Conservation (phyloP, 1,140 invertebrate species). For the Pectinophora gossypiella region DNA sequence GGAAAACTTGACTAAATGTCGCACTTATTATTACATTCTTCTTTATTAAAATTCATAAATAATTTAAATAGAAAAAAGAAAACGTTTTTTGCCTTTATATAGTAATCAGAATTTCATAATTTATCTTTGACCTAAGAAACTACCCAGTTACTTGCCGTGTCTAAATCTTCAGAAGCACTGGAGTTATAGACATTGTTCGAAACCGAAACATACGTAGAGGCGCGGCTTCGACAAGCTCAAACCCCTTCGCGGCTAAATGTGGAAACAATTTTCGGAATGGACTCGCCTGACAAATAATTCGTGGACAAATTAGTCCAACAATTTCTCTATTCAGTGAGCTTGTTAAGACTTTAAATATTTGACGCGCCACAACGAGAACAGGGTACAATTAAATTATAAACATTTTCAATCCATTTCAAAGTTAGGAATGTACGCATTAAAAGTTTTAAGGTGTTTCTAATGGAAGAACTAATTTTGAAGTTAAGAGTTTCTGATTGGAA, state of each 20-base stretch:
- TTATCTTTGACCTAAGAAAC: too few relatives aligned
- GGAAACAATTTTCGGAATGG: slow-evolving; percentile 61
- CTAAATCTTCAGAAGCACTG: slow-evolving; percentile 19
- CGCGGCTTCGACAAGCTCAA: slow-evolving; percentile 20
- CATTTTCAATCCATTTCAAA: not conserved
- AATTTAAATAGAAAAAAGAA: too few relatives aligned
- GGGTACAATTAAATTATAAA: slow-evolving; percentile 16
- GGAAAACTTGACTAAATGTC: too few relatives aligned
- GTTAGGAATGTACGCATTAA: not conserved
- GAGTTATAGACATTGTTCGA: slow-evolving; percentile 34
- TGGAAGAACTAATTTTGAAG: too few relatives aligned
- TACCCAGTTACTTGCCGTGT: slow-evolving; percentile 7
- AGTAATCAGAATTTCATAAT: too few relatives aligned
- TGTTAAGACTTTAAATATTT: slow-evolving; percentile 51
- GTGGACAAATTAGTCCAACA: slow-evolving; percentile 53
- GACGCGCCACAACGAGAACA: slow-evolving; percentile 26
- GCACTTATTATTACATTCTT: too few relatives aligned
- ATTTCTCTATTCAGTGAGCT: slow-evolving; percentile 45
- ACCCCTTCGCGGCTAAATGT: slow-evolving; percentile 62
- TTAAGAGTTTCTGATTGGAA: too few relatives aligned
- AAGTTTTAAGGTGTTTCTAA: not conserved
- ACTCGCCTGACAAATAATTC: slow-evolving; percentile 59
- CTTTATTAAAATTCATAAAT: too few relatives aligned
- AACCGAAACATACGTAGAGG: slow-evolving; percentile 23
- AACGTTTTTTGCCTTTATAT: too few relatives aligned